Evolutionary conservation across 2,888 invertebrate species (phyloP).

Genomic region (Colostygia pectinataria): DNA sequence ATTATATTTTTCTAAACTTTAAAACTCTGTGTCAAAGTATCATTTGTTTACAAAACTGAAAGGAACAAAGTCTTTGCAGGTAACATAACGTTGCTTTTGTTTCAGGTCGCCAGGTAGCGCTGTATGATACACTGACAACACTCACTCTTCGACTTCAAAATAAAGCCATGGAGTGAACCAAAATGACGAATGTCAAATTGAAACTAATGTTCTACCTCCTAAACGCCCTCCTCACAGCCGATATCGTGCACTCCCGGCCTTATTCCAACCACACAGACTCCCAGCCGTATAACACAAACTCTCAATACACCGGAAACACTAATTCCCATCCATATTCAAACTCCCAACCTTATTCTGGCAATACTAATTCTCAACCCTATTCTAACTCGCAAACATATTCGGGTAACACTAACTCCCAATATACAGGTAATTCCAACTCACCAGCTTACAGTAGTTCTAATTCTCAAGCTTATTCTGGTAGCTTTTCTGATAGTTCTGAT

Average conservation of each 20-base stretch:
- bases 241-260: constrained; percentile 67
- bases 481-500: constrained; percentile 8
- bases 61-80: too few species aligned
- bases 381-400: constrained; percentile 55
- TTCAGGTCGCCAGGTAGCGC: constrained; percentile 44
- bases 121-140: constrained; percentile 34
- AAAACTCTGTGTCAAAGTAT: too few species aligned
- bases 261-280: constrained; percentile 48
- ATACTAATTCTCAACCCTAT: constrained; percentile 15
- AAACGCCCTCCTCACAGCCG: constrained; percentile 64
- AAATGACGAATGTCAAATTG: constrained; percentile 78
- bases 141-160: constrained; percentile 14
- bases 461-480: constrained; percentile 10
- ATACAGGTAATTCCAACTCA: constrained; percentile 14
- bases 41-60: not conserved
- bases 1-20: too few species aligned
- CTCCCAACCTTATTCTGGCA: constrained; percentile 17
- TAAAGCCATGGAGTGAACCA: constrained; percentile 48
- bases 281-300: constrained; percentile 9
- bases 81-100: constrained; percentile 48
- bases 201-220: constrained; percentile 74
- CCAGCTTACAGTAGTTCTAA: constrained; percentile 12
- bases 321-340: constrained; percentile 7
- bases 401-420: constrained; percentile 22
- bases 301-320: constrained; percentile 8